Base-by-base conservation (phyloP, 2,888 invertebrate genomes). In the Anodontia alba region DNA sequence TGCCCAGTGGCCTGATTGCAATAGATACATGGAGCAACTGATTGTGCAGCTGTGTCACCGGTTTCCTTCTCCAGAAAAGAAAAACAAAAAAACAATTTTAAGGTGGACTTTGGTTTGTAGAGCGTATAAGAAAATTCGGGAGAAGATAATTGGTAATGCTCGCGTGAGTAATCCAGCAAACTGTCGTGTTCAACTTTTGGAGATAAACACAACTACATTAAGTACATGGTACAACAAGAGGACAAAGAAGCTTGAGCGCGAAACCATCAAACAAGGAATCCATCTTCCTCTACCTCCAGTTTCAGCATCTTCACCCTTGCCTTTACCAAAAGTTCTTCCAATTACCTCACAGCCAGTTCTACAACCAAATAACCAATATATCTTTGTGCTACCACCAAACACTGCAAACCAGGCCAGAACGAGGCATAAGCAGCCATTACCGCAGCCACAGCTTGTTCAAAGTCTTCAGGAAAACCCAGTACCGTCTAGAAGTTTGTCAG, bases 21-120 rank as follows among this genome's bases (percentile, higher is more conserved):
- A 78, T 42, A 38, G 73, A 15, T 78, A 78, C 26, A 72, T 78
- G 33, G 78, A 78, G 66, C 31, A 31, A n/a, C 7, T 78, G 5
- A 42, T 78, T 5, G 20, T 31, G 2, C 15, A 38, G 2, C 78
- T 78, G 10, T 78, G 78, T 26, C 20, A 33, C n/a, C n/a, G 17
- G 7, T 26, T 46, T 46, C 73, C 78, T n/a, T 23, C 29, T 12
- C n/a, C 72, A 42, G 42, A 7, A 8, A n/a, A 38, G 15, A 20
- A 36, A 31, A 15, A 49, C 12, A 33, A 36, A 20, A 23, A 26
- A 12, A 33, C 38, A 36, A 29, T 23, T 10, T 15, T 43, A 33
- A 20, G 72, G 20, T 72, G 77, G 77, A 72, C 72, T 15, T 29
- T 77, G 33, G 62, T 77, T 0, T 20, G 20, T 20, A 29, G 54